phyloP scores from a whole-genome alignment of 2,797 vertebrate species.

The Aplochiton taeniatus region DNA sequence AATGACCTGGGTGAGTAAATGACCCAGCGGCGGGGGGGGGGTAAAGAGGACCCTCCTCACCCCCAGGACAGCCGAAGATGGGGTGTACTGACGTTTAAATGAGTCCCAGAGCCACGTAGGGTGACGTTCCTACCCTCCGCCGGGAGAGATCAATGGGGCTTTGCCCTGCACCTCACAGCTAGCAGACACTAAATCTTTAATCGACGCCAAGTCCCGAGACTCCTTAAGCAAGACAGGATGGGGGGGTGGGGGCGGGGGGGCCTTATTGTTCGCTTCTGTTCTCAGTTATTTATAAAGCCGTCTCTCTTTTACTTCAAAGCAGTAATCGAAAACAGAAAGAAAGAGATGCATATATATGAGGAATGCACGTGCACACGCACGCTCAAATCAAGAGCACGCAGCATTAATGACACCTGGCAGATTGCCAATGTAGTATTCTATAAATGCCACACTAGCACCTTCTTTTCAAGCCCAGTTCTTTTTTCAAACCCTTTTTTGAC shows the following conservation, averaged over 20 bases:
- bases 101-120: not conserved
- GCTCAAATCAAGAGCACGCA: slow-evolving; percentile 5
- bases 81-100: not conserved
- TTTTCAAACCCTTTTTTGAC: slow-evolving; percentile 6
- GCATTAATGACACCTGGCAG: slow-evolving; percentile 47
- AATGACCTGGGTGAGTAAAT: too few species aligned
- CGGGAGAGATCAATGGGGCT: slow-evolving; percentile 5
- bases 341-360: not conserved
- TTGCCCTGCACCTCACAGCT: slow-evolving; percentile 13
- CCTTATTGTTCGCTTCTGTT: not conserved
- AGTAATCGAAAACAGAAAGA: too few species aligned
- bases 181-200: slow-evolving; percentile 28
- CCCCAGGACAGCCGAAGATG: too few species aligned
- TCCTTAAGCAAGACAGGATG: not conserved
- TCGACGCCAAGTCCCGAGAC: slow-evolving; percentile 5
- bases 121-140: not conserved
- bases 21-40: too few species aligned
- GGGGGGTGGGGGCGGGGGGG: too few species aligned
- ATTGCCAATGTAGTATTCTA: slow-evolving; percentile 34
- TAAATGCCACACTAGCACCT: slow-evolving; percentile 31
- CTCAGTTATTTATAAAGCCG: too few species aligned
- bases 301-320: too few species aligned
- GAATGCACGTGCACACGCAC: too few species aligned
- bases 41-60: too few species aligned
- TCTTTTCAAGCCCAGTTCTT: not conserved